Base-by-base conservation (phyloP, 1,140 invertebrate genomes). In the Bombus vancouverensis region DNA sequence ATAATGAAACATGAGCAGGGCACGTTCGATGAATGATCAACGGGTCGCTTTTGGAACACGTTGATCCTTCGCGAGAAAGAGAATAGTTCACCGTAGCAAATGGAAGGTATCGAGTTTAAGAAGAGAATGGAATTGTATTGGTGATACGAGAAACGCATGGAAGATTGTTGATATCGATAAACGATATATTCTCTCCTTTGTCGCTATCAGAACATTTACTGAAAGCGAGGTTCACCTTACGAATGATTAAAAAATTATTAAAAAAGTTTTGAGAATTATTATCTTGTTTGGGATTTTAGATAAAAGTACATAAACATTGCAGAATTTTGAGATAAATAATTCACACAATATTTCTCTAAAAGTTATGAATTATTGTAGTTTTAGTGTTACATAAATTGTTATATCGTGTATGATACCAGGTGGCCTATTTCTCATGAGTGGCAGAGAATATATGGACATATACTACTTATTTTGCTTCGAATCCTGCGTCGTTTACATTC, bases 1-100 rank as follows among this genome's bases (percentile, higher is more conserved):
- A 83, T 83, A 78, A 83, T 83, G 74, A 83, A 76, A 83, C 44
- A 71, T 44, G 74, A 83, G 44, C 44, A 47, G 28, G 22, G 28
- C 13, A 44, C 74, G 74, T 83, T 83, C 82, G 65, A 78, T 78
- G 75, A 78, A 78, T 66, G 74, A 53, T 83, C 66, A 72, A 39
- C 44, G 65, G 34, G 13, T 22, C 12, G 39, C 22, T 39, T 68
- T 77, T 34, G 13, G 39, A 42, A 70, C 34, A 9, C 6, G 22
- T 39, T n/a, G 15, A 34, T 44, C 37, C 8, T 37, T 39, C 37
- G n/a, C 25, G 13, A 32, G 32, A 39, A 57, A 34, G 3, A 18
- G n/a, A 47, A 34, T 25, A 42, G 25, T 78, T 57, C 37, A 28
- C 5, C 34, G 12, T 25, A 18, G n/a, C 28, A 57, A 47, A 25